phyloP scores from a whole-genome alignment of 2,797 vertebrate genomes.

The Phaenicophaeus curvirostris region DNA sequence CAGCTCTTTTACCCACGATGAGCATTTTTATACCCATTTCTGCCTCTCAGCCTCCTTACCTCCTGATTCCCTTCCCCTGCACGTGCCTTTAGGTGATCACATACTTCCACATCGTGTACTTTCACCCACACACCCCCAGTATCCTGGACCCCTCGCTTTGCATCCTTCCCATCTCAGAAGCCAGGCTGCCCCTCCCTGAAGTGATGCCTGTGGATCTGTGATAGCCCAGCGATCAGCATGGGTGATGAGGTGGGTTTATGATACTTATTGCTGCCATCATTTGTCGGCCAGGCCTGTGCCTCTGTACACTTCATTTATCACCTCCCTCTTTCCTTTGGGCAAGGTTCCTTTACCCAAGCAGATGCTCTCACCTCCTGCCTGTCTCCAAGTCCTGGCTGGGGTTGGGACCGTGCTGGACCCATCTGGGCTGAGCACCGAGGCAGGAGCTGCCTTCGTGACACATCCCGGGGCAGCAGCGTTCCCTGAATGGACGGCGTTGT shows the following conservation, averaged over 20 bases:
- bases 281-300: background rate
- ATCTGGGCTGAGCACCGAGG: too few relatives aligned
- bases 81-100: too few relatives aligned
- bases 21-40: background rate
- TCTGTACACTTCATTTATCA: too few relatives aligned
- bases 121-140: too few relatives aligned
- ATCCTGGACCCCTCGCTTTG: background rate
- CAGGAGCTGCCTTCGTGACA: too few relatives aligned
- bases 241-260: background rate
- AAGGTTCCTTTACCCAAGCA: background rate
- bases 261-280: background rate
- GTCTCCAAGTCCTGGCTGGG: background rate
- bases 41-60: background rate
- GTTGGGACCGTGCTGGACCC: fast-evolving
- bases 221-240: fast-evolving
- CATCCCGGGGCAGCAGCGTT: background rate
- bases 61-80: background rate
- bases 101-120: background rate
- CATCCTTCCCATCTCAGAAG: background rate
- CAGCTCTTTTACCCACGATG: fast-evolving
- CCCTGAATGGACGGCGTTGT: fast-evolving
- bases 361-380: fast-evolving
- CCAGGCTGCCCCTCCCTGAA: background rate
- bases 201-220: fast-evolving
- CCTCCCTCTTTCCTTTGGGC: background rate